Evolutionary conservation across 1,140 invertebrate species (phyloP), one percentile per base, ranked within the genome.

Genomic region (Brachionus plicatilis): DNA sequence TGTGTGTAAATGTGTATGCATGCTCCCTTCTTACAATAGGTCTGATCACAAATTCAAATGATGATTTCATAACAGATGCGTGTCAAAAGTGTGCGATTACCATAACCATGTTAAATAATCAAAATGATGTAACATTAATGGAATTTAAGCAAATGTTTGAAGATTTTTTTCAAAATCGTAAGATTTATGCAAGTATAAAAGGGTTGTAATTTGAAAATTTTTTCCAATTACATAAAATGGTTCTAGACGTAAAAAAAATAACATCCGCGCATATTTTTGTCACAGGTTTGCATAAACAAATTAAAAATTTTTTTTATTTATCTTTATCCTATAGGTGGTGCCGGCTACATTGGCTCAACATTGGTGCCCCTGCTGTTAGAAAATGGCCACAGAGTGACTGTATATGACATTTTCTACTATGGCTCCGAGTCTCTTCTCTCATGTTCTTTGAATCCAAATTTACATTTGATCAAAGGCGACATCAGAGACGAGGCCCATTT

Each of bases 271-370:
- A 70, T n/a, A 29, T 70, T 5, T 70, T 70, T 37, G 66, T 70
- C 14, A 70, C 66, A 70, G 66, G 66, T 70, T 33, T 70, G 27
- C 29, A 29, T 12, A 8, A 66, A 12, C 1, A 27, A 66, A 29
- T 24, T 29, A 24, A 14, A 66, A 29, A 66, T 29, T 8, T 29
- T 29, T 66, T 66, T 17, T 66, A 27, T 65, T 3, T 9, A 65
- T 17, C 5, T 24, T 66, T 24, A 27, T 29, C 4, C 12, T 12
- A 12, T 41, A 78, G 87, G 87, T 41, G 87, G 87, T 17, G 87
- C 87, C 7, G 87, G 87, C 24, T 87, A 87, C 68, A 85, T 87
- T 24, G 87, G 87, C 17, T 87, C 87, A 4, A 86, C 85, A 17
- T 60, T 87, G 14, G 86, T 87, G 5, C 86, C 87, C 11, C 11